These are phyloP conservation scores for Timema cristinae DNA, from an alignment of 2,888 invertebrate genomes.

Conservation along the genomic window DNA sequence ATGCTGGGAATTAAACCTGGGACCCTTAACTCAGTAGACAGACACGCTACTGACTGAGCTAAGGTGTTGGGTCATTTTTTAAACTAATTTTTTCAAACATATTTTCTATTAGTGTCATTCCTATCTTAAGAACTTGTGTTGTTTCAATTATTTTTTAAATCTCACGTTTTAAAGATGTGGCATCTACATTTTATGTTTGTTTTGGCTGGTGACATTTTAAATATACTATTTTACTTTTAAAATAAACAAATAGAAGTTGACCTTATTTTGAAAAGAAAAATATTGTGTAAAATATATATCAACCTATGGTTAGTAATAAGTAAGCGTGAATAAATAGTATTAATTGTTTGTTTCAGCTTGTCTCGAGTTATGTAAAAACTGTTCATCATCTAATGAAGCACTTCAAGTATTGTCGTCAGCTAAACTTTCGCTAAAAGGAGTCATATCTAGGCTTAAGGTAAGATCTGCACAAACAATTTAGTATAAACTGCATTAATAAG, in stretches of 20 bases:
- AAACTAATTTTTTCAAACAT: no score
- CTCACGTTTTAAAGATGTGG: no score
- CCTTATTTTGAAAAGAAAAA: not conserved
- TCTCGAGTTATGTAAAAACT: conserved; percentile 31
- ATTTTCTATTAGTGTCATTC: no score
- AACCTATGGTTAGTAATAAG: not conserved
- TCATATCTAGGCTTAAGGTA: conserved; percentile 37
- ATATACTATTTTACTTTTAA: not conserved
- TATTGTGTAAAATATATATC: not conserved
- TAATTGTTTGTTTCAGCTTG: conserved; percentile 33
- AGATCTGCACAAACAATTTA: not conserved
- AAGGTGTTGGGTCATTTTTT: no score
- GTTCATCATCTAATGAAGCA: conserved; percentile 31
- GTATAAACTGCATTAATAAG: no score
- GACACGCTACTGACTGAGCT: no score
- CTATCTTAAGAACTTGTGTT: no score
- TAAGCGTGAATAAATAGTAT: not conserved
- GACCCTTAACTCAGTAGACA: no score
- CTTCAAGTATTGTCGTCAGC: conserved; percentile 36
- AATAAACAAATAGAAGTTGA: not conserved
- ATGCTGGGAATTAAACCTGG: no score
- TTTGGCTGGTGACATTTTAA: not conserved
- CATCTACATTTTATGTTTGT: not conserved
- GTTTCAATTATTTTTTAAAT: no score
- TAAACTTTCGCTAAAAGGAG: conserved; percentile 37